These are phyloP conservation scores for Tipula vernalis DNA, from an alignment of 2,888 invertebrate genomes.

Conservation along the genomic window DNA sequence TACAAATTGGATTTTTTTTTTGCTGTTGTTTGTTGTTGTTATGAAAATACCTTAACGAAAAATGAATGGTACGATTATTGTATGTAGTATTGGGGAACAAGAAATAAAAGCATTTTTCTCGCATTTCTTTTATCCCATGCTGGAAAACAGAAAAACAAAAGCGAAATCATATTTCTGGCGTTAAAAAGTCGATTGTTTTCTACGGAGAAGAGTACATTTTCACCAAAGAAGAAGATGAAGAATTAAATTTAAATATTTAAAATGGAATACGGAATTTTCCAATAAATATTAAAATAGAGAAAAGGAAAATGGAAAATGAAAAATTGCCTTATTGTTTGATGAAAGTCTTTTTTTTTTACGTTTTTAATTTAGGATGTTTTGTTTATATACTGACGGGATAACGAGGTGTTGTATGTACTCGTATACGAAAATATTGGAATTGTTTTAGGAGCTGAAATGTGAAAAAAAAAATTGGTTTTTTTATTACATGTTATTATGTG, in stretches of 20 bases:
- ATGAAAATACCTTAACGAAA: neutral
- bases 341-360: neutral
- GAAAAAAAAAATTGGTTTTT: neutral
- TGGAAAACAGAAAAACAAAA: neutral
- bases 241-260: neutral
- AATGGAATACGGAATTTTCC: neutral
- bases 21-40: neutral
- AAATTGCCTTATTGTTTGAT: neutral
- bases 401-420: neutral
- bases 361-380: neutral
- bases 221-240: neutral
- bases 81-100: neutral
- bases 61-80: neutral
- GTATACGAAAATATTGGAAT: neutral
- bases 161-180: neutral
- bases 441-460: neutral
- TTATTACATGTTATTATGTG: neutral
- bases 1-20: neutral
- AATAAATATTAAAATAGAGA: neutral
- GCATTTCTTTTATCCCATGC: neutral
- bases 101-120: neutral
- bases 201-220: neutral
- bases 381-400: neutral
- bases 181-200: neutral
- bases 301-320: neutral